Evolutionary conservation across 2,888 invertebrate species (phyloP).

Genomic region (Unio delphinus): DNA sequence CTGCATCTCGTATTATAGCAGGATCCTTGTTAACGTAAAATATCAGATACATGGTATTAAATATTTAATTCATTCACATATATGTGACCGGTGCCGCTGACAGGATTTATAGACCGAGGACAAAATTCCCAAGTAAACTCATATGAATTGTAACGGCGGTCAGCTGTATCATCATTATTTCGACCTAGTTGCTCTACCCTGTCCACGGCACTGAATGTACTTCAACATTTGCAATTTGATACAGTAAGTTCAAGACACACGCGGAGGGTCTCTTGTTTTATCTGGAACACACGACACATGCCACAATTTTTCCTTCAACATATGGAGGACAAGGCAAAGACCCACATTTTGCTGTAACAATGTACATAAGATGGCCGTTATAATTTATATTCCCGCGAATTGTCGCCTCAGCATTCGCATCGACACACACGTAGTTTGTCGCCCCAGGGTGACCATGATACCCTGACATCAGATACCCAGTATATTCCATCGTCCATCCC

Average conservation of each 20-base stretch:
- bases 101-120: too few relatives aligned
- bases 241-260: not conserved
- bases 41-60: too few relatives aligned
- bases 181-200: too few relatives aligned
- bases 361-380: conserved; percentile 30
- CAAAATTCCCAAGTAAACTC: too few relatives aligned
- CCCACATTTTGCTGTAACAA: conserved; percentile 36
- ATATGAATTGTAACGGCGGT: too few relatives aligned
- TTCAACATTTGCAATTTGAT: too few relatives aligned
- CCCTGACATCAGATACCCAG: conserved; percentile 33
- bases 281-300: conserved; percentile 42
- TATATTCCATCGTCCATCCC: conserved; percentile 40
- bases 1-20: too few relatives aligned
- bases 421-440: conserved; percentile 32
- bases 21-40: too few relatives aligned
- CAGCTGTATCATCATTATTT: too few relatives aligned
- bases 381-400: conserved; percentile 13
- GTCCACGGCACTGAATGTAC: too few relatives aligned
- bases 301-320: conserved; percentile 26
- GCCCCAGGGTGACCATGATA: conserved; percentile 8
- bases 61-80: too few relatives aligned
- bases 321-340: conserved; percentile 44
- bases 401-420: conserved; percentile 24
- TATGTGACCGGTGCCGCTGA: too few relatives aligned
- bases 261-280: not conserved